A percentile compares a stretch with the other conserved stretches of the same genome.
These are phyloP conservation scores for Philereme vetulata DNA, from an alignment of 2,888 invertebrate species.

Conservation along the genomic window DNA sequence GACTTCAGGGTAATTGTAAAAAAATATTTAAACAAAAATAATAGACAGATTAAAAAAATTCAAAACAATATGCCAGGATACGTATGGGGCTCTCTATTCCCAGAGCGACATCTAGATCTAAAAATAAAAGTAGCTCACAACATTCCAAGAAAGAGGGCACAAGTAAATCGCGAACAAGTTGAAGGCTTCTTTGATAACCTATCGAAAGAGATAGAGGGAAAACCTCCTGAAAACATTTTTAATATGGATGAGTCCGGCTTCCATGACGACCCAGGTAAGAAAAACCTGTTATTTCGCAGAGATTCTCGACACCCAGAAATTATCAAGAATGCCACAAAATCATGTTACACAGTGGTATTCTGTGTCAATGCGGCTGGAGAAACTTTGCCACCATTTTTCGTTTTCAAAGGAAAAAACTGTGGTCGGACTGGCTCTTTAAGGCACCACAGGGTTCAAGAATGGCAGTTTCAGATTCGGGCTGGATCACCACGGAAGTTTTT, in stretches of 20 bases:
- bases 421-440: not conserved
- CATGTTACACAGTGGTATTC: no score
- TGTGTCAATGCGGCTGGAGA: no score
- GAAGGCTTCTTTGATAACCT: not conserved
- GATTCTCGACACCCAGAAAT: no score
- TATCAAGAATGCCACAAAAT: no score
- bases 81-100: conserved; percentile 16
- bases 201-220: no score
- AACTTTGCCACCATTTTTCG: no score
- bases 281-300: no score
- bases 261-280: no score
- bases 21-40: conserved; percentile 6
- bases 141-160: conserved; percentile 5
- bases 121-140: conserved; percentile 9
- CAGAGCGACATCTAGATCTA: conserved; percentile 15
- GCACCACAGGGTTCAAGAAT: conserved; percentile 6
- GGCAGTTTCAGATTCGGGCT: conserved; percentile 8
- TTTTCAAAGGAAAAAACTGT: no score
- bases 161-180: conserved; percentile 2
- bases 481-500: conserved; percentile 4
- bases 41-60: conserved; percentile 5
- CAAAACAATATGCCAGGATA: conserved; percentile 12
- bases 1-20: not conserved
- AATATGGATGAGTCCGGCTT: no score
- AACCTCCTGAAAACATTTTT: no score